Evolutionary conservation across 2,113 vertebrate genomes (phyloP).

Genomic region (Mesoclemmys tuberculata): DNA sequence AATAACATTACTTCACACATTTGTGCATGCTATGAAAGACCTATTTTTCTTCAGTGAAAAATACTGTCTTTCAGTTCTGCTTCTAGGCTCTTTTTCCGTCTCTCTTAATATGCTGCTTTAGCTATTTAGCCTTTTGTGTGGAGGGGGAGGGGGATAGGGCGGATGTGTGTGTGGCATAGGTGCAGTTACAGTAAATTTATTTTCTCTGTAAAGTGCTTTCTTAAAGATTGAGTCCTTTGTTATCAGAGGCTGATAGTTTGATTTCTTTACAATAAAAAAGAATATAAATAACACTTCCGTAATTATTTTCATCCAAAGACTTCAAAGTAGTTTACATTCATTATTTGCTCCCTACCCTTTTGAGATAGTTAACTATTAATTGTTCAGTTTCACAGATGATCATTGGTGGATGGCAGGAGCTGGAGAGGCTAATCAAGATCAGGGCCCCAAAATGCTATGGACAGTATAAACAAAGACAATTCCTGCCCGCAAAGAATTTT

Average conservation of each 20-base stretch:
- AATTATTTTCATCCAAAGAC: not conserved
- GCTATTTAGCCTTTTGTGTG: not conserved
- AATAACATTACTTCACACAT: not conserved
- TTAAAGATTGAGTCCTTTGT: not conserved
- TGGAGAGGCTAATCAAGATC: not conserved
- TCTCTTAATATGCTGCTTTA: not conserved
- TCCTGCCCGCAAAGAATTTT: not conserved
- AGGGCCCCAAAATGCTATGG: not conserved
- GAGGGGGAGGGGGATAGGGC: too few species aligned
- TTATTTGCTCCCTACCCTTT: not conserved
- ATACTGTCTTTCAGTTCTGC: not conserved
- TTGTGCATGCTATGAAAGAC: not conserved
- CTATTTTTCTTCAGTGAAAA: not conserved
- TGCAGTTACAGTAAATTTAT: not conserved
- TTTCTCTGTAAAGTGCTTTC: not conserved
- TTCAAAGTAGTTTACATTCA: not conserved
- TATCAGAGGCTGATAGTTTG: not conserved
- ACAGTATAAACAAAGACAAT: not conserved
- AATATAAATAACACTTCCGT: not conserved
- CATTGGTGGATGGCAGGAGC: not conserved
- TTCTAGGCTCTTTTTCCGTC: not conserved
- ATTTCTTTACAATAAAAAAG: not conserved
- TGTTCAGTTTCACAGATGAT: not conserved
- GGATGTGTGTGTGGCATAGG: not conserved
- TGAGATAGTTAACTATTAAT: not conserved